Evolutionary conservation across 2,888 invertebrate species (phyloP).

Genomic region (Hirtodrosophila alboralis): DNA sequence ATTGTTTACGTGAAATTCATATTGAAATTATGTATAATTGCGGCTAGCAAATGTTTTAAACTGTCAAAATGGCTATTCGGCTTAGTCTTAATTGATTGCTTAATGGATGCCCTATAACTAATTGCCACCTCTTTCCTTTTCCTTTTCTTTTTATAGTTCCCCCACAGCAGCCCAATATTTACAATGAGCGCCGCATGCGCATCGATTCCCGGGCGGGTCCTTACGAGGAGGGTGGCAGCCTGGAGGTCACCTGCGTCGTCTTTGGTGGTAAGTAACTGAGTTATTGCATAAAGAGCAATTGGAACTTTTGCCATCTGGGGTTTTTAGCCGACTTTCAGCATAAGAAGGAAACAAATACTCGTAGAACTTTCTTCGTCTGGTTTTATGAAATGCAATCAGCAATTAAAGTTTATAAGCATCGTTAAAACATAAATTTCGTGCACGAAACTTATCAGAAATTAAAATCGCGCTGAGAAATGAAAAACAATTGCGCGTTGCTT

Average conservation of each 20-base stretch:
- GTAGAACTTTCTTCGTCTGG: constrained; percentile 17
- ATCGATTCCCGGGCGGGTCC: constrained; percentile 87
- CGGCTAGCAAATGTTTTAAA: constrained; percentile 29
- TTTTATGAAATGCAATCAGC: constrained; percentile 42
- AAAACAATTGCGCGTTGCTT: constrained; percentile 24
- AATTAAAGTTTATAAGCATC: constrained; percentile 59
- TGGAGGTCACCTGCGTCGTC: constrained; percentile 89
- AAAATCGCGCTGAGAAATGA: constrained; percentile 50
- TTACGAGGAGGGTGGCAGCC: constrained; percentile 89
- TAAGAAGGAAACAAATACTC: constrained; percentile 8
- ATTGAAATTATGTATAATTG: constrained; percentile 62
- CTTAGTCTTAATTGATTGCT: constrained; percentile 14
- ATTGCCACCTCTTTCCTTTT: no score
- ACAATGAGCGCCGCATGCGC: constrained; percentile 88
- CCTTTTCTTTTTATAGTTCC: constrained; percentile 86
- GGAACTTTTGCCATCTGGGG: not conserved
- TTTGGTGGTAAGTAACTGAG: constrained; percentile 87
- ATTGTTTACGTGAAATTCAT: constrained; percentile 8
- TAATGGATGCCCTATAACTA: constrained; percentile 15
- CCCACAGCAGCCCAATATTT: constrained; percentile 88
- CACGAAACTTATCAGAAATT: constrained; percentile 65
- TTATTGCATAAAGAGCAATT: not conserved
- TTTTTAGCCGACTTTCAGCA: not conserved
- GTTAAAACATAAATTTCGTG: constrained; percentile 60
- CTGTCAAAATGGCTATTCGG: constrained; percentile 15